Evolutionary conservation across 53 echinoderm and acorn worm species (phyloP).

Genomic region (Mesocentrotus franciscanus): DNA sequence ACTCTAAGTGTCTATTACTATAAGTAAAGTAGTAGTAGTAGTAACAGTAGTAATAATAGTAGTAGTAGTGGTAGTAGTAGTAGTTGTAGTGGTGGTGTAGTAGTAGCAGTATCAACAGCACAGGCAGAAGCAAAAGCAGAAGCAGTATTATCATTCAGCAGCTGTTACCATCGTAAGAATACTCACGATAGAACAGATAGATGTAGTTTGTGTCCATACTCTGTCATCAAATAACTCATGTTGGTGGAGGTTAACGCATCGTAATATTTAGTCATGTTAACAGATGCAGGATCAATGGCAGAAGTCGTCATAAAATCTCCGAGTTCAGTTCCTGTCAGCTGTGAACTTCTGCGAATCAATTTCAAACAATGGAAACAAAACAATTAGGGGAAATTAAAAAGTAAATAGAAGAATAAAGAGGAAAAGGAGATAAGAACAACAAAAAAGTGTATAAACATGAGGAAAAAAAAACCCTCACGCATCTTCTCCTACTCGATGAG

Average conservation of each 20-base stretch:
- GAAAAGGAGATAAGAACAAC: no score
- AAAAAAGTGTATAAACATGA: no score
- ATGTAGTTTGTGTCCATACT: background rate
- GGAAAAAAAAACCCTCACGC: no score
- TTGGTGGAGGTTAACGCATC: background rate
- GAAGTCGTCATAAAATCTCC: background rate
- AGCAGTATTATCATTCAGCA: background rate
- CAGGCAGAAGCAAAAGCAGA: background rate
- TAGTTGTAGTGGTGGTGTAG: conserved; percentile 33
- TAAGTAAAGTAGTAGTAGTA: background rate
- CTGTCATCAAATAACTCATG: background rate
- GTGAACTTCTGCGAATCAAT: background rate
- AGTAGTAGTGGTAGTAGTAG: conserved; percentile 48
- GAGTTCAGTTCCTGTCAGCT: background rate
- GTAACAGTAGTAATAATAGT: background rate
- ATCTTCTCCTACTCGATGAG: no score
- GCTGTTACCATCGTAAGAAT: background rate
- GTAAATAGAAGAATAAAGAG: no score
- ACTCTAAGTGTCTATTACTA: background rate
- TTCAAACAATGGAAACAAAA: background rate
- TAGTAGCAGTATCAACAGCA: background rate
- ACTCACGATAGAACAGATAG: background rate
- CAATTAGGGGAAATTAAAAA: no score
- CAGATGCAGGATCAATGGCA: background rate
- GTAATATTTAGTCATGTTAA: background rate